Evolutionary conservation across 1,140 invertebrate genomes (phyloP).

Genomic region (Pemphigus obesinymphae): DNA sequence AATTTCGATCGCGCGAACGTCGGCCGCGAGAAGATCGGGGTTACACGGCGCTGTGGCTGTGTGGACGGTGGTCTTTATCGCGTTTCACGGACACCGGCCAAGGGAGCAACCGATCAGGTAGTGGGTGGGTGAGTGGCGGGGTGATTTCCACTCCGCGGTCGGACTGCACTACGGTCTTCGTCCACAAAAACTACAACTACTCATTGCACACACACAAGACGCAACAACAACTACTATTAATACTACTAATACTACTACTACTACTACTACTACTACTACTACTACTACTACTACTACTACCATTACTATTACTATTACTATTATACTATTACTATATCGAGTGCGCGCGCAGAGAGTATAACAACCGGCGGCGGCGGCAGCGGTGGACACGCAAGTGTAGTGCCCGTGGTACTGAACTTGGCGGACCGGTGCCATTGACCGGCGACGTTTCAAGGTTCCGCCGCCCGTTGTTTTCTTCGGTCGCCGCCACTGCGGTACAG

Average conservation of each 20-base stretch:
- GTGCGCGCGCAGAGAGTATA: neutral
- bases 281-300: neutral
- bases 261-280: neutral
- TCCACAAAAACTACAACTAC: neutral
- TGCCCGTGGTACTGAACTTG: conserved; percentile 40
- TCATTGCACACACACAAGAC: neutral
- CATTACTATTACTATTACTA: neutral
- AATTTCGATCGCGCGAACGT: too few relatives aligned
- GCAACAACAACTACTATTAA: neutral
- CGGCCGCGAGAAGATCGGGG: too few relatives aligned
- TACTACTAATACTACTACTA: neutral
- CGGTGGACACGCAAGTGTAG: conserved; percentile 14
- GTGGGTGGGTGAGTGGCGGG: neutral
- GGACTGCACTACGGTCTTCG: neutral
- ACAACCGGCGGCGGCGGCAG: conserved; percentile 9
- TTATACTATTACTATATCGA: too few relatives aligned
- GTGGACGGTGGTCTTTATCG: too few relatives aligned
- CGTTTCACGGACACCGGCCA: too few relatives aligned
- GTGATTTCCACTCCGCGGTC: neutral
- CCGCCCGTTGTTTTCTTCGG: conserved; percentile 11
- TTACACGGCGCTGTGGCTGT: too few relatives aligned
- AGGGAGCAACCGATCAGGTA: too few relatives aligned
- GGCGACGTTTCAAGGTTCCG: conserved; percentile 38
- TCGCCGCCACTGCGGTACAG: neutral
- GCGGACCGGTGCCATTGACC: conserved; percentile 40